Evolutionary conservation across 64 coral and sea anemone species (phyloP), one percentile per base, ranked within the genome.

Genomic region (Hydrozoanthus tunicans): DNA sequence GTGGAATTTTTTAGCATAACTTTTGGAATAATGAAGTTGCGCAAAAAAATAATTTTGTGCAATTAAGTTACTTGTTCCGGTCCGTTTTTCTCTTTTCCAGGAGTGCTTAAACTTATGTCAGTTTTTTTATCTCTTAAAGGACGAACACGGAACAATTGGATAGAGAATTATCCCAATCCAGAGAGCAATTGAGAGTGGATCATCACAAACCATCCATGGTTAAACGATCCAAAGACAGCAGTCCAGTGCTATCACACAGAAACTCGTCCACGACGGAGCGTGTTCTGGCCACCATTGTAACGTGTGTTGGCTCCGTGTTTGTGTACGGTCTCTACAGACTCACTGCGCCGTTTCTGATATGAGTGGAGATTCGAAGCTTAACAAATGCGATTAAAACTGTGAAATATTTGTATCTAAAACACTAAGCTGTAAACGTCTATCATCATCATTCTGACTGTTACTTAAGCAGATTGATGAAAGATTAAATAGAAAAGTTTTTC

Each of bases 251-350:
- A 56, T 13, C 5, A 14, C 5, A n/a, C 1, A 51, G 53, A 85
- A 67, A 68, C 62, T 7, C 63, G 52, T 85, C 64, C 3, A 57
- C 7, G 51, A 24, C 52, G 15, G 81, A 85, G n/a, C 63, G 64
- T 6, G 1, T 85, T 23, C 52, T 85, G 15, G 81, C 81, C 3
- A 69, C 64, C 7, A 69, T 32, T 70, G 64, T 69, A 70, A 85
- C 81, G 17, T 85, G 13, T 67, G 64, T 85, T 3, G 81, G 81
- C 20, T 70, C 81, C 56, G 81, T 85, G 17, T 56, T 85, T 11
- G 81, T 85, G 81, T 85, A 85, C 52, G 81, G 81, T 15, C 63
- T 85, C n/a, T 85, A 69, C 64, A n/a, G 56, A 15, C 63, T 85
- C 51, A 85, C 81, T 7, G 63, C 64, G 23, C 64, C 63, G n/a